Evolutionary conservation across 2,888 invertebrate species (phyloP).

Genomic region (Sphinx pinastri): DNA sequence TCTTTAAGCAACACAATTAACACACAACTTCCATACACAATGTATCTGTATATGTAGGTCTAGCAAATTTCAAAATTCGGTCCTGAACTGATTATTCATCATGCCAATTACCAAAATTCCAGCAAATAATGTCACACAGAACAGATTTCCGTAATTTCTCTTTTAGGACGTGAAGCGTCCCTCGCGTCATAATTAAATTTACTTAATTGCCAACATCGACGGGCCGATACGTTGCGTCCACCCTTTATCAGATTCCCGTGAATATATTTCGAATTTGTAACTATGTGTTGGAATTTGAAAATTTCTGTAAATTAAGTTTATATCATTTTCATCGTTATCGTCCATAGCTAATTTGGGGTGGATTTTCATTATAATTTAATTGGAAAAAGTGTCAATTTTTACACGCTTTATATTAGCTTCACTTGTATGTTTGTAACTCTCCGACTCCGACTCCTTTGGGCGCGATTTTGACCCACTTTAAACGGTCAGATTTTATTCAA

Average conservation of each 20-base stretch:
- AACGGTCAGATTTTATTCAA: no score
- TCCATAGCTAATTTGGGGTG: not conserved
- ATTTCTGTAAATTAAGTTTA: not conserved
- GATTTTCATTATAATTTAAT: not conserved
- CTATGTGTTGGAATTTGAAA: not conserved
- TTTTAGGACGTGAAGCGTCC: not conserved
- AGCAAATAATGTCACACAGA: not conserved
- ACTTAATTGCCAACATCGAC: conserved; percentile 18
- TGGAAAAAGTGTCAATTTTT: no score
- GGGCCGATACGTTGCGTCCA: conserved; percentile 3
- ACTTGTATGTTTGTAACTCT: no score
- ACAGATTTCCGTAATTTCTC: conserved; percentile 13
- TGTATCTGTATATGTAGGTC: no score
- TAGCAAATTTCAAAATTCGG: no score
- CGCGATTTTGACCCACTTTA: no score
- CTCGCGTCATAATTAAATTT: conserved; percentile 21
- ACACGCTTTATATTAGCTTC: no score
- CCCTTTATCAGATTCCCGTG: conserved; percentile 10
- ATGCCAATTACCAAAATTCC: not conserved
- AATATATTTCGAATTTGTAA: conserved; percentile 2
- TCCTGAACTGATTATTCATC: not conserved
- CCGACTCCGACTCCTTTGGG: no score
- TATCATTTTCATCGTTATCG: not conserved
- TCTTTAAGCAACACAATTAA: no score
- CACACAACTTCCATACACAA: no score